Evolutionary conservation across 1,140 invertebrate genomes (phyloP).

Genomic region (Calephelis virginiensis): DNA sequence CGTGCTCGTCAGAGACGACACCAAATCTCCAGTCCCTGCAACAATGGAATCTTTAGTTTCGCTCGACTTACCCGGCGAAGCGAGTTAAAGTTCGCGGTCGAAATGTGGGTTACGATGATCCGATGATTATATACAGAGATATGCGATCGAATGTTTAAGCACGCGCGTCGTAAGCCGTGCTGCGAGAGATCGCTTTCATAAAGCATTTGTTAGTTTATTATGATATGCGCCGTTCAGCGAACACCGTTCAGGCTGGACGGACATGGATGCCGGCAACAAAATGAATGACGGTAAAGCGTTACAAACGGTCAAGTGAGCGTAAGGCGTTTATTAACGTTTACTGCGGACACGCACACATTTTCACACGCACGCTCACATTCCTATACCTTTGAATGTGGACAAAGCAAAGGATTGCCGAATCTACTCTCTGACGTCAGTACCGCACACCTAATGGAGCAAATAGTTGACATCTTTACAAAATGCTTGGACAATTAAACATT

Average conservation of each 20-base stretch:
- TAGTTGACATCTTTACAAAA: constrained; percentile 57
- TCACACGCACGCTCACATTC: constrained; percentile 74
- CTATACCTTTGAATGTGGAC: constrained; percentile 76
- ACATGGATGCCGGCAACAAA: not conserved
- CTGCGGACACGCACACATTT: constrained; percentile 62
- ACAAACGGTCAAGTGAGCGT: constrained; percentile 33
- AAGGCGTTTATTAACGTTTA: constrained; percentile 26
- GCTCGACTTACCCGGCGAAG: not conserved
- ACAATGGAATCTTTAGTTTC: constrained; percentile 32
- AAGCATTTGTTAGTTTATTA: constrained; percentile 66
- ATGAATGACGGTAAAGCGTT: constrained; percentile 27
- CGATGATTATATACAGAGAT: constrained; percentile 35
- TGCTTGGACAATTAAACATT: constrained; percentile 9
- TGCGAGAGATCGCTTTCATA: constrained; percentile 48
- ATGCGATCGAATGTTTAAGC: constrained; percentile 10
- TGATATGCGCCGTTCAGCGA: constrained; percentile 22
- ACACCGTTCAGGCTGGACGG: not conserved
- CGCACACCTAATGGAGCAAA: constrained; percentile 74
- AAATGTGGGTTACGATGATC: constrained; percentile 27
- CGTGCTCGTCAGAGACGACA: constrained; percentile 83
- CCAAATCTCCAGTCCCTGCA: constrained; percentile 79
- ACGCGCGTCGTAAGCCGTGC: constrained; percentile 60
- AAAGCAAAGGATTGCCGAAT: constrained; percentile 72
- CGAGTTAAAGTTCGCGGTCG: not conserved
- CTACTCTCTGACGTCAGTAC: constrained; percentile 76